Conservation (phyloP, 2,888 invertebrate genomes). For the Drosophila quinaria region DNA sequence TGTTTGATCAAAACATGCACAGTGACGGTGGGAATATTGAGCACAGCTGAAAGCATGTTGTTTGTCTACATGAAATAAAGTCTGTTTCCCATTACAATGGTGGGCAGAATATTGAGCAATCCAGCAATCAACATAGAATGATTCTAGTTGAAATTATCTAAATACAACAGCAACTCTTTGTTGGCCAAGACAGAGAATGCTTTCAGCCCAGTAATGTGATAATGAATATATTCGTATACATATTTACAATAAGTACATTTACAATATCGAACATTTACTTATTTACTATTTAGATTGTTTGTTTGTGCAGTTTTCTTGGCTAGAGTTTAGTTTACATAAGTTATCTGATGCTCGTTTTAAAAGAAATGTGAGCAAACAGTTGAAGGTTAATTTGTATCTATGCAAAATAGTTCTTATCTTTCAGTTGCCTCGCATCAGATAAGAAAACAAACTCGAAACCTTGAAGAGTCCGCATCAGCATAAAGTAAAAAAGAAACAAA, state of each 20-base stretch:
- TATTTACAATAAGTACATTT: neutral
- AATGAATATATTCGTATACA: neutral
- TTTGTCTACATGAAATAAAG: neutral
- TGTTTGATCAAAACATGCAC: too few species aligned
- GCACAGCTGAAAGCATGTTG: neutral
- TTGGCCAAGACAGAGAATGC: neutral
- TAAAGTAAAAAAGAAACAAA: neutral
- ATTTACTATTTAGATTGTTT: neutral
- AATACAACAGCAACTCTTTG: neutral
- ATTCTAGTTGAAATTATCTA: too few species aligned
- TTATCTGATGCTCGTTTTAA: neutral
- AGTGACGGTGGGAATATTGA: neutral
- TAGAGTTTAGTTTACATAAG: slow-evolving; percentile 4
- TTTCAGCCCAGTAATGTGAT: too few species aligned
- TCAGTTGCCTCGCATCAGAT: slow-evolving; percentile 6
- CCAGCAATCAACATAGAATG: neutral
- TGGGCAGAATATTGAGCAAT: neutral
- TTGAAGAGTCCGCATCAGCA: neutral
- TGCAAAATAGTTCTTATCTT: slow-evolving; percentile 51
- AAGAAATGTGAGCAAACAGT: slow-evolving; percentile 2
- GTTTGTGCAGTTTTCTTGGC: neutral
- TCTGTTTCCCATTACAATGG: neutral
- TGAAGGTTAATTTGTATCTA: slow-evolving; percentile 23
- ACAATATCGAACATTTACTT: neutral
- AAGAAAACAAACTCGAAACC: slow-evolving; percentile 14